A percentile compares a stretch with the other conserved stretches of the same genome.
Conservation (phyloP, 2,797 vertebrate species). For the Pogoniulus pusillus region DNA sequence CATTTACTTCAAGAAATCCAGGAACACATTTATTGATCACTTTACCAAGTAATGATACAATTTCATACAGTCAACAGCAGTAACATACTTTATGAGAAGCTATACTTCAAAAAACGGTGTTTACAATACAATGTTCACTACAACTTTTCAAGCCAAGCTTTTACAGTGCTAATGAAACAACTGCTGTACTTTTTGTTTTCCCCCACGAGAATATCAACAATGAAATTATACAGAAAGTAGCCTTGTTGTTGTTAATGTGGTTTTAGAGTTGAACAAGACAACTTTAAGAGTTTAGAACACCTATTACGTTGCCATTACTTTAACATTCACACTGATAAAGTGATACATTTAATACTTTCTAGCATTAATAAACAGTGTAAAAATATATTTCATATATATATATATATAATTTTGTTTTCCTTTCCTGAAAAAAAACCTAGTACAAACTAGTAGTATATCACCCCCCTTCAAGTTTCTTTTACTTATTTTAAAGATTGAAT, state of each 20-base stretch:
- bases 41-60: conserved; percentile 68
- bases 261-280: conserved; percentile 56
- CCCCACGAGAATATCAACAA: conserved; percentile 23
- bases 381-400: conserved; percentile 76
- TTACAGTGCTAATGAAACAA: conserved; percentile 45
- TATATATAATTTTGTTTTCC: conserved; percentile 70
- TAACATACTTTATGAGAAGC: conserved; percentile 58
- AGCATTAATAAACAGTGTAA: conserved; percentile 77
- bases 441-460: conserved; percentile 74
- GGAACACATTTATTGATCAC: conserved; percentile 77
- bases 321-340: conserved; percentile 68
- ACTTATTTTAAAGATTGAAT: conserved; percentile 68
- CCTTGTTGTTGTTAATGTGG: conserved; percentile 38
- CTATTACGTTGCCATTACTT: conserved; percentile 36
- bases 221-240: conserved; percentile 34
- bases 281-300: conserved; percentile 52
- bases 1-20: neutral
- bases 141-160: conserved; percentile 56
- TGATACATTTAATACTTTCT: conserved; percentile 65
- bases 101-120: conserved; percentile 38
- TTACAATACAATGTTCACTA: conserved; percentile 53
- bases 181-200: conserved; percentile 18
- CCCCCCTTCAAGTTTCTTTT: conserved; percentile 77
- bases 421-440: conserved; percentile 76
- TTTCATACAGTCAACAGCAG: conserved; percentile 63